Percentiles rank a stretch among this genome's conserved stretches.
These are phyloP conservation scores for Hirundichthys speculiger DNA, from an alignment of 2,113 vertebrate genomes.

Conservation along the genomic window DNA sequence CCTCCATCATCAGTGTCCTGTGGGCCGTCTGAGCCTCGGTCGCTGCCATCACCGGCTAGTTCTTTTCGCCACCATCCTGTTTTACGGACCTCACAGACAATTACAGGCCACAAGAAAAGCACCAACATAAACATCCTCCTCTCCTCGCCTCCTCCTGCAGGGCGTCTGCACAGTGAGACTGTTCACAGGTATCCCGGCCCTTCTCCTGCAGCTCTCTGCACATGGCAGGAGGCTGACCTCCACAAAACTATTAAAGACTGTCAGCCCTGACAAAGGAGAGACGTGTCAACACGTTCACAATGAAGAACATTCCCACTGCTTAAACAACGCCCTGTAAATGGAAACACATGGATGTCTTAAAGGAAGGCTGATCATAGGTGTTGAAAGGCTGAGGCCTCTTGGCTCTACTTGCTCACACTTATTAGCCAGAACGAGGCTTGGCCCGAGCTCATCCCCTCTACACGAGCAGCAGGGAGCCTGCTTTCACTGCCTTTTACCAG, in stretches of 20 bases:
- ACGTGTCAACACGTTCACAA: constrained; percentile 64
- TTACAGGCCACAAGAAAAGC: constrained; percentile 65
- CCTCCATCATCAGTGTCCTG: constrained; percentile 33
- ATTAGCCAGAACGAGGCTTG: constrained; percentile 66
- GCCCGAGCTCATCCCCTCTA: constrained; percentile 45
- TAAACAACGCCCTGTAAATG: constrained; percentile 72
- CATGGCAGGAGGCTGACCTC: constrained; percentile 58
- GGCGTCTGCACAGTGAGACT: constrained; percentile 53
- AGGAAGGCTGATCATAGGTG: constrained; percentile 75
- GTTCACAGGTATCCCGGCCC: constrained; percentile 31
- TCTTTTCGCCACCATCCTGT: constrained; percentile 51
- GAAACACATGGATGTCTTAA: constrained; percentile 68
- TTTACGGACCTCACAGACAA: constrained; percentile 63
- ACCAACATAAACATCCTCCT: constrained; percentile 44
- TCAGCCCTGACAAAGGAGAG: constrained; percentile 62
- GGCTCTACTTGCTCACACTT: constrained; percentile 75
- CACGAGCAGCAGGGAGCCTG: constrained; percentile 45
- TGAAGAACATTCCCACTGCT: constrained; percentile 55
- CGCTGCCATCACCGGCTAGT: constrained; percentile 41
- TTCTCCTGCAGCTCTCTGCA: constrained; percentile 40
- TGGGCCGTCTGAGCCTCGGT: constrained; percentile 44
- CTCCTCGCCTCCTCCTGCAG: constrained; percentile 30
- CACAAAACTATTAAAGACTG: constrained; percentile 68
- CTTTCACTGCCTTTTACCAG: constrained; percentile 68
- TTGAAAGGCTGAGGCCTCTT: constrained; percentile 65